phyloP scores from a whole-genome alignment of 2,797 vertebrate species.

The Alcedo atthis region DNA sequence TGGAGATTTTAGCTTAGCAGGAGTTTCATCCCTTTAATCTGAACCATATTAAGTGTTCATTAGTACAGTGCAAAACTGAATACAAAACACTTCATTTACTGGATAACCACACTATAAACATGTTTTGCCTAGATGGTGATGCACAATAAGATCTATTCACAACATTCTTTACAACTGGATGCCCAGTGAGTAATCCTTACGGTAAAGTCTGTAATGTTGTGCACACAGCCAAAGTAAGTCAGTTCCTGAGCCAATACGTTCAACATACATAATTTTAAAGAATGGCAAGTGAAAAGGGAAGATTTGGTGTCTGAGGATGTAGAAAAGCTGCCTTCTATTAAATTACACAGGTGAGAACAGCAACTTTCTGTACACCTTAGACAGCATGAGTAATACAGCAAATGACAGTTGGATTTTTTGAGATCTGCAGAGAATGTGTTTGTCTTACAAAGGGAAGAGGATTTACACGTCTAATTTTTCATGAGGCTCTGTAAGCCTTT shows the following conservation, averaged over 20 bases:
- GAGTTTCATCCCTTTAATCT: neutral
- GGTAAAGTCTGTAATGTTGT: neutral
- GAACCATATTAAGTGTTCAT: neutral
- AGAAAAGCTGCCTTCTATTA: neutral
- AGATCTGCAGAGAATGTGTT: neutral
- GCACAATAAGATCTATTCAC: neutral
- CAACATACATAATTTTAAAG: neutral
- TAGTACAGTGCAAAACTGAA: neutral
- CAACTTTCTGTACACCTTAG: neutral
- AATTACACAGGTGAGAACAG: conserved; percentile 3
- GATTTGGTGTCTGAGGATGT: neutral
- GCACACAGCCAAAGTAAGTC: neutral
- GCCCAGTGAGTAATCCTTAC: neutral
- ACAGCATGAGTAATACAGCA: neutral
- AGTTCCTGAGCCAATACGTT: neutral
- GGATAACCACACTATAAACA: neutral
- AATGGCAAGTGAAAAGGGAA: neutral
- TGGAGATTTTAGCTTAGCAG: neutral
- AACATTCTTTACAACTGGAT: neutral
- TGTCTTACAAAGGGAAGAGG: neutral
- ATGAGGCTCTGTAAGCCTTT: conserved; percentile 12
- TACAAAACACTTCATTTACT: neutral
- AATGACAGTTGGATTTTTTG: neutral
- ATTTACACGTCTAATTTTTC: neutral
- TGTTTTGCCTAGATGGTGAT: neutral